phyloP scores from a whole-genome alignment of 2,113 vertebrate genomes.

The Protobothrops mucrosquamatus region DNA sequence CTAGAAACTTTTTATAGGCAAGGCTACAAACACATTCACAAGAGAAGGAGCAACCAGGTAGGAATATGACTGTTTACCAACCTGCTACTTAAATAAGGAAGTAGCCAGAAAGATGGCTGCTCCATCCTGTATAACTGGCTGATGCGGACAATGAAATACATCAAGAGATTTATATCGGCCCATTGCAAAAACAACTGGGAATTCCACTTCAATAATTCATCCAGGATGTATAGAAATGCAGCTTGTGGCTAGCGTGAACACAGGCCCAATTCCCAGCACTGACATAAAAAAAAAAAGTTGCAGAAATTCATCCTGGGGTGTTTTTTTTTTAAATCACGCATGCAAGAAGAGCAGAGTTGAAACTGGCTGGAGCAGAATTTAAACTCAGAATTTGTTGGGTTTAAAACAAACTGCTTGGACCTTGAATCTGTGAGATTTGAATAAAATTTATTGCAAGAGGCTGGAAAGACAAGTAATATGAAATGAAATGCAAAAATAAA shows the following conservation, averaged over 20 bases:
- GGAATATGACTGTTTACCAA: constrained; percentile 41
- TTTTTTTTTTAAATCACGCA: neutral
- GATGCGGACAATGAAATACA: neutral
- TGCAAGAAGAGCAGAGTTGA: neutral
- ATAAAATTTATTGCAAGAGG: neutral
- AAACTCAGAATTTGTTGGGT: neutral
- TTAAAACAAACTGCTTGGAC: neutral
- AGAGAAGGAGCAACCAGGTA: constrained; percentile 18
- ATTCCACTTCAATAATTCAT: neutral
- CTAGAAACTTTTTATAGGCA: neutral
- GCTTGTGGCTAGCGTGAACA: too few relatives aligned
- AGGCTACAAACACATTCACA: constrained; percentile 24
- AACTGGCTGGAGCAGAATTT: neutral
- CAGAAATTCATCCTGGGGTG: neutral
- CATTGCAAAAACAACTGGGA: neutral
- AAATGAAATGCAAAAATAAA: neutral
- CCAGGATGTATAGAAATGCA: neutral
- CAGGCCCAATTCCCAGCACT: neutral
- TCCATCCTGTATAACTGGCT: neutral
- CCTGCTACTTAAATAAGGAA: constrained; percentile 34
- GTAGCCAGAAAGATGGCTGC: constrained; percentile 29
- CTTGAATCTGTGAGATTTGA: neutral
- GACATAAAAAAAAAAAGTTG: neutral
- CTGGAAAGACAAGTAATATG: neutral
- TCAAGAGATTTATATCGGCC: neutral